phyloP scores from a whole-genome alignment of 1,140 invertebrate species.

The Sogatella furcifera region DNA sequence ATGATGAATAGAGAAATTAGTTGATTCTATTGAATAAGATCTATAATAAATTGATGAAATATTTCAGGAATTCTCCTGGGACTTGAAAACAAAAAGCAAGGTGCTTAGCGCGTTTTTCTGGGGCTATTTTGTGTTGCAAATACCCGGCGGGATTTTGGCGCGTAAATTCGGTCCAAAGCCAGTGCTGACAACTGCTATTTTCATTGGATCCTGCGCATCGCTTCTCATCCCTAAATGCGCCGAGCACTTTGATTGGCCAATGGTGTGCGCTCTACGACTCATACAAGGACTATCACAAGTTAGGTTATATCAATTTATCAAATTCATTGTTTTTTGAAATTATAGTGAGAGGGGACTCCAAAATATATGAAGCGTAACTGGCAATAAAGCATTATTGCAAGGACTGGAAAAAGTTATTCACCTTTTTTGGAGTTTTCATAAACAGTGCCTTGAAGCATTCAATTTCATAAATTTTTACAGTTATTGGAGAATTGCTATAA shows the following conservation, averaged over 20 bases:
- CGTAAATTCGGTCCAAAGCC: conserved; percentile 46
- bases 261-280: background rate
- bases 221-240: background rate
- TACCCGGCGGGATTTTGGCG: conserved; percentile 55
- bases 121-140: conserved; percentile 46
- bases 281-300: background rate
- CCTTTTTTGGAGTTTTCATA: no score
- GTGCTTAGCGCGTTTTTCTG: conserved; percentile 59
- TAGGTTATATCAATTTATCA: background rate
- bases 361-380: no score
- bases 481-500: no score
- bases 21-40: no score
- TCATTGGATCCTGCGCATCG: background rate
- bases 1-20: no score
- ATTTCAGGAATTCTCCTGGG: conserved; percentile 37
- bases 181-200: background rate
- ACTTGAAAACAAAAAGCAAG: conserved; percentile 38
- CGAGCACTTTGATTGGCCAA: background rate
- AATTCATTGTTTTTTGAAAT: no score
- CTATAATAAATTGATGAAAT: no score
- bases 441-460: no score
- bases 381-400: no score
- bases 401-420: no score
- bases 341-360: no score
- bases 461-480: no score